phyloP scores from a whole-genome alignment of 2,888 invertebrate species.

The Eupeodes luniger region DNA sequence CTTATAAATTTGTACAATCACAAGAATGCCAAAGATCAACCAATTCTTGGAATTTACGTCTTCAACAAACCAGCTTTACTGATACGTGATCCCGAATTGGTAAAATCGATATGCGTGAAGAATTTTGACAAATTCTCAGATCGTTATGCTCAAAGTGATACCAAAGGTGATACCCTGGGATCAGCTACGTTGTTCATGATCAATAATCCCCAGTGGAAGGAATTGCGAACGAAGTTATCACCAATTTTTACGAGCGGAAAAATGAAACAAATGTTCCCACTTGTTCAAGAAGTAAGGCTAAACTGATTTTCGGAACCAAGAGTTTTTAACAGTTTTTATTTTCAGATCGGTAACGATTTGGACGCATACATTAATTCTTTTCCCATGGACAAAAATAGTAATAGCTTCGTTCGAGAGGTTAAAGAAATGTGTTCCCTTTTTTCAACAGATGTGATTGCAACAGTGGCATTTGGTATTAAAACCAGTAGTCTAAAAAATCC shows the following conservation, averaged over 20 bases:
- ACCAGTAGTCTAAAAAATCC: slow-evolving; percentile 78
- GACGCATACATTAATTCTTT: slow-evolving; percentile 17
- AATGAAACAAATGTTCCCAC: slow-evolving; percentile 81
- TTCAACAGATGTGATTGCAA: slow-evolving; percentile 79
- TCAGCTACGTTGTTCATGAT: slow-evolving; percentile 84
- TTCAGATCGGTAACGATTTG: slow-evolving; percentile 77
- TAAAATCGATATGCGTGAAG: slow-evolving; percentile 81
- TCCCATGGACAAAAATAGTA: not conserved
- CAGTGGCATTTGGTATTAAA: slow-evolving; percentile 78
- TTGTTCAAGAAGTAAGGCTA: slow-evolving; percentile 77
- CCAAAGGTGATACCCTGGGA: slow-evolving; percentile 82
- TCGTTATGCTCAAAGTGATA: slow-evolving; percentile 79
- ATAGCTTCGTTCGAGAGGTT: slow-evolving; percentile 61
- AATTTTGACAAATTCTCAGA: slow-evolving; percentile 84
- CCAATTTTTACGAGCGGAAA: slow-evolving; percentile 84
- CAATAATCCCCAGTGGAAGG: slow-evolving; percentile 84
- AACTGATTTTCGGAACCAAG: not conserved
- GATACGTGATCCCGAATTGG: slow-evolving; percentile 81
- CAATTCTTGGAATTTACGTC: slow-evolving; percentile 80
- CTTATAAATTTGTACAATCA: slow-evolving; percentile 79
- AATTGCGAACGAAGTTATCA: slow-evolving; percentile 83
- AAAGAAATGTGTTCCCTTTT: slow-evolving; percentile 77
- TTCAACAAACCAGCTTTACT: slow-evolving; percentile 81
- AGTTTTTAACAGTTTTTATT: not conserved
- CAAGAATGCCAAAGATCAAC: slow-evolving; percentile 66